Conservation (phyloP, 2,113 vertebrate species). For the Cyanoderma ruficeps region DNA sequence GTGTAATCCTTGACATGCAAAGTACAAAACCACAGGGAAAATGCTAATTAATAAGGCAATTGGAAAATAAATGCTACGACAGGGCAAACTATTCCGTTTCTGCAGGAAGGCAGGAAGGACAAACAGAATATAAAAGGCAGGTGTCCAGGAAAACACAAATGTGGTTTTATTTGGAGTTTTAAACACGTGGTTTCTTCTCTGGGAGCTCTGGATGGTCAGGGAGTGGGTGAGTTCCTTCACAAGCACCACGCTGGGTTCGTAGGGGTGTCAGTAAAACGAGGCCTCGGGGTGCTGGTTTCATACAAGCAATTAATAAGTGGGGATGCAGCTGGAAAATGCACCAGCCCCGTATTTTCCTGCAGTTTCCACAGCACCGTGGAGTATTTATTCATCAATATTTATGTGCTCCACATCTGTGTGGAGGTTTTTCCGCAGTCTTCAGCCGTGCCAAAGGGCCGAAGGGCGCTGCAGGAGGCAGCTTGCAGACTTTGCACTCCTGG, state of each 20-base stretch:
- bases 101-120: neutral
- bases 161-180: neutral
- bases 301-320: neutral
- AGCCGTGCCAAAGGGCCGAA: neutral
- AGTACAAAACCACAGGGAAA: neutral
- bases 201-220: neutral
- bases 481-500: neutral
- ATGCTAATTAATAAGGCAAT: neutral
- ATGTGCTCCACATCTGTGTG: neutral
- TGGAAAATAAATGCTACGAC: neutral
- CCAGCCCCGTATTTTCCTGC: neutral
- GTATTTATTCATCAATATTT: neutral
- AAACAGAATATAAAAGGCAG: neutral
- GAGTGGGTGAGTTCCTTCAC: neutral
- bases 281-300: neutral
- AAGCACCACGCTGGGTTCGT: neutral
- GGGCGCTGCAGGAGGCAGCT: neutral
- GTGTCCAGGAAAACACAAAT: neutral
- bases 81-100: neutral
- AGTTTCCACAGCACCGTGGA: accelerated
- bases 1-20: neutral
- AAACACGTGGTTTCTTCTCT: neutral
- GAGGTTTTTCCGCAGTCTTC: neutral
- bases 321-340: neutral
- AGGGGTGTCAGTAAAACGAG: neutral